phyloP scores from a whole-genome alignment of 2,888 invertebrate species.

The Therioaphis trifolii region DNA sequence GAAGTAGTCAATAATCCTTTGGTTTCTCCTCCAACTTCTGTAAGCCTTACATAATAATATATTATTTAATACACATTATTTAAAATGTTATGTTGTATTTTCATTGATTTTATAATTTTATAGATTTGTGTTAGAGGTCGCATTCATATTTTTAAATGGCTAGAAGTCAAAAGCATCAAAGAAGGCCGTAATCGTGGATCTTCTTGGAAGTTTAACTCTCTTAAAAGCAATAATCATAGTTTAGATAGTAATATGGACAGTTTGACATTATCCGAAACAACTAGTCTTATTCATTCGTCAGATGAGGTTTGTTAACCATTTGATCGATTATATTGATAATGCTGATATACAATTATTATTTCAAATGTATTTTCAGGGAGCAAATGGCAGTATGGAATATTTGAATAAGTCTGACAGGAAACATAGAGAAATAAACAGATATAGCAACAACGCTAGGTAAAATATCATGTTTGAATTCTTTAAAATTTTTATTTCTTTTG shows the following conservation, averaged over 20 bases:
- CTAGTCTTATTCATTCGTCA: slow-evolving; percentile 43
- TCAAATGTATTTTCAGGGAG: slow-evolving; percentile 15
- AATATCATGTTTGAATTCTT: not conserved
- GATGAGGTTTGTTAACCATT: slow-evolving; percentile 15
- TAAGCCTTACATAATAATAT: slow-evolving; percentile 71
- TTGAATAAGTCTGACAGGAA: slow-evolving; percentile 42
- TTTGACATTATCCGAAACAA: slow-evolving; percentile 40
- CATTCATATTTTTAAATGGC: slow-evolving; percentile 93
- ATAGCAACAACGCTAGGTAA: slow-evolving; percentile 39
- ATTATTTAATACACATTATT: not conserved
- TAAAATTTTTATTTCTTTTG: not conserved
- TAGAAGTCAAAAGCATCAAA: slow-evolving; percentile 84
- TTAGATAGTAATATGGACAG: slow-evolving; percentile 57
- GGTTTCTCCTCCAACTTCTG: slow-evolving; percentile 90
- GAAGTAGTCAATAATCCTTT: slow-evolving; percentile 90
- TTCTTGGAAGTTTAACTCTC: slow-evolving; percentile 44
- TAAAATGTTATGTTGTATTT: not conserved
- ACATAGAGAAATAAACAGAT: slow-evolving; percentile 17
- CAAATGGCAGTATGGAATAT: slow-evolving; percentile 37
- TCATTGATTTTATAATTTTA: not conserved
- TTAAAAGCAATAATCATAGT: slow-evolving; percentile 37
- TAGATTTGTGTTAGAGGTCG: slow-evolving; percentile 91
- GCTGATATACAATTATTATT: not conserved
- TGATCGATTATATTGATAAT: not conserved
- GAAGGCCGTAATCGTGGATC: slow-evolving; percentile 70